Evolutionary conservation across 2,797 vertebrate species (phyloP).

Genomic region (Graptemys geographica): DNA sequence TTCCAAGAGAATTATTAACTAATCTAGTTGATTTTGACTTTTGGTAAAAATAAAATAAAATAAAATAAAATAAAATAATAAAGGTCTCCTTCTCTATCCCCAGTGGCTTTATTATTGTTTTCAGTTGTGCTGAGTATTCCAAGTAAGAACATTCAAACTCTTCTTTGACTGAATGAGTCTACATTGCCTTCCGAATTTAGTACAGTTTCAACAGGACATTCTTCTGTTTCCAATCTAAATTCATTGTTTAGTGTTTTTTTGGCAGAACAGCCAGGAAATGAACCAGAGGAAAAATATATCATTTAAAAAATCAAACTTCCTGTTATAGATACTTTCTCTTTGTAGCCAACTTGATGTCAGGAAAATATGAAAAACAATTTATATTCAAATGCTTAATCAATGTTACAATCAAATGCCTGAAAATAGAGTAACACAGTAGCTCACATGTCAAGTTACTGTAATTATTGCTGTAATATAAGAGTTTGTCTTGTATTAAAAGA

Average conservation of each 20-base stretch:
- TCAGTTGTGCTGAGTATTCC: background rate
- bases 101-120: background rate
- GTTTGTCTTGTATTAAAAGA: background rate
- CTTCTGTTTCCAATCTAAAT: background rate
- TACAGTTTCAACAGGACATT: background rate
- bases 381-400: background rate
- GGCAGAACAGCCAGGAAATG: background rate
- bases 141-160: background rate
- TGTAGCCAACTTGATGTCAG: background rate
- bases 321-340: background rate
- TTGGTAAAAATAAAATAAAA: background rate
- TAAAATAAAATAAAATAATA: background rate
- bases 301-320: background rate
- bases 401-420: background rate
- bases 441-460: background rate
- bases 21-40: background rate
- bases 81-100: background rate
- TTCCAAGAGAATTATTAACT: background rate
- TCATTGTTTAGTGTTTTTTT: background rate
- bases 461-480: background rate
- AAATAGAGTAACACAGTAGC: background rate
- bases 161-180: background rate
- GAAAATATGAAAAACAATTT: background rate
- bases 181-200: background rate
- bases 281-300: background rate